Base-by-base conservation (phyloP, 2,797 vertebrate species). In the Sebastolobus alascanus region DNA sequence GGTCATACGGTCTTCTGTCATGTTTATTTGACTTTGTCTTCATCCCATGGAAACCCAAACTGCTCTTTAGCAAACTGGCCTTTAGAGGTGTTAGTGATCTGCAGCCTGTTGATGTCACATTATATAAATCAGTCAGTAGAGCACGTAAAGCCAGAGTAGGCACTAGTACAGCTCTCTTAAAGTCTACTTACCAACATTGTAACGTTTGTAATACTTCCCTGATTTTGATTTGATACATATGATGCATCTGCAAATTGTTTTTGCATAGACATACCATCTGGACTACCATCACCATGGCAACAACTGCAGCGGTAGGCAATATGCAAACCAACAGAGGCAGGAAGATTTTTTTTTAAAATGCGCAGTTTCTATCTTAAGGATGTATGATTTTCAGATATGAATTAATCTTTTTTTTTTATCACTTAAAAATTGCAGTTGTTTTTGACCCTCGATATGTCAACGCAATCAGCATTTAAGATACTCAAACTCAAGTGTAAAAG, bases 231-330 rank as follows among this genome's bases (percentile, higher is more conserved):
- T 83, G 63, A 84, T 82, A 74, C 58, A 71, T 75, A 72, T 61
- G 59, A 73, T 88, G 58, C 70, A 81, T 85, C 64, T 83, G 63
- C 74, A 87, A 54, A 76, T 81, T 65, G 33, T 83, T 88, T 90
- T 85, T 80, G 63, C 68, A 68, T 65, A 80, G 80, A 82, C 58
- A 58, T 77, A 60, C 73, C 52, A 78, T 87, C 86, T 89, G 71
- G 75, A 59, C 52, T 33, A 70, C 59, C 8, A 80, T 94, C 79
- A 71, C 90, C 82, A 93, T 91, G 64, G 83, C 80, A 93, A 93
- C 90, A 64, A 58, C 83, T 87, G 85, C 84, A 83, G 88, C 37
- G 2, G 52, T 64, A 68, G 82, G 83, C 40, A 59, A 63, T 69
- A 80, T 69, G 58, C 58, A 76, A 77, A 73, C 73, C 33, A 64